Conservation (phyloP, 1,140 invertebrate species). For the Drosophila parabipectinata region DNA sequence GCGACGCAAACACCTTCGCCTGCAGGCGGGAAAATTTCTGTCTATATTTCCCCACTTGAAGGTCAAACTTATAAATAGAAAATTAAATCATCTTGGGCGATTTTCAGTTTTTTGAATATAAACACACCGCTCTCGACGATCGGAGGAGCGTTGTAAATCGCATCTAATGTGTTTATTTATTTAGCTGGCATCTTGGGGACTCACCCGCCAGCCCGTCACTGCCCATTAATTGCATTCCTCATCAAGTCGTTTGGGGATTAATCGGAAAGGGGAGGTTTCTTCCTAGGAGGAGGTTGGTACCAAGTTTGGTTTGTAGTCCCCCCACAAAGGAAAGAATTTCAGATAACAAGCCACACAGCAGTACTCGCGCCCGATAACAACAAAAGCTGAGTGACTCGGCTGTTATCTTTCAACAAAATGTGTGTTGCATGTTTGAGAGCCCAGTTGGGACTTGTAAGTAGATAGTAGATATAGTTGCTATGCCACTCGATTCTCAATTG, state of each 20-base stretch:
- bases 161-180: slow-evolving; percentile 62
- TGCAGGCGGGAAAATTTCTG: slow-evolving; percentile 52
- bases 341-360: not conserved
- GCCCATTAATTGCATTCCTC: slow-evolving; percentile 20
- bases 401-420: not conserved
- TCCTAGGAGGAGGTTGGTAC: too few species aligned
- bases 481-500: slow-evolving; percentile 1
- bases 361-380: not conserved
- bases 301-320: not conserved
- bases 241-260: slow-evolving; percentile 2
- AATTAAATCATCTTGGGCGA: slow-evolving; percentile 77
- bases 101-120: slow-evolving; percentile 72
- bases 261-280: not conserved
- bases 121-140: slow-evolving; percentile 6
- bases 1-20: slow-evolving; percentile 47
- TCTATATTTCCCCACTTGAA: slow-evolving; percentile 56
- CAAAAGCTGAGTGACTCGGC: not conserved
- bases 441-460: too few species aligned
- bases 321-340: not conserved
- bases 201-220: not conserved
- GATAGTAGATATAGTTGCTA: too few species aligned
- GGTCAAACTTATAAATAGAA: slow-evolving; percentile 80
- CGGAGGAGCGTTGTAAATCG: slow-evolving; percentile 56
- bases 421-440: not conserved
- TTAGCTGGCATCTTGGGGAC: slow-evolving; percentile 35